Conservation (phyloP, 2,113 vertebrate species). For the Plestiodon gilberti region DNA sequence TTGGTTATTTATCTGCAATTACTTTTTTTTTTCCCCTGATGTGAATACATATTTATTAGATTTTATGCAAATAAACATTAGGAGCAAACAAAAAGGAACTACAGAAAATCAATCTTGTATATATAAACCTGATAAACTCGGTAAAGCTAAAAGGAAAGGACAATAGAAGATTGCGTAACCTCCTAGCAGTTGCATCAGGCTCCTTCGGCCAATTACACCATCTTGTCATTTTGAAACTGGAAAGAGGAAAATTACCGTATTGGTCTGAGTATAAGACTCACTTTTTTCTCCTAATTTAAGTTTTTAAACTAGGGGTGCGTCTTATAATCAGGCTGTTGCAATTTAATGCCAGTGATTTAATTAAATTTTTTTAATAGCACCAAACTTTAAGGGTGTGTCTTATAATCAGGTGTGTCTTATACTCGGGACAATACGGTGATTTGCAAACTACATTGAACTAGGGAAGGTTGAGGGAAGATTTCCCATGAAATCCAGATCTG, state of each 20-base stretch:
- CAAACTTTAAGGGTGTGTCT: too few species aligned
- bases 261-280: too few species aligned
- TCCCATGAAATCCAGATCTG: accelerated
- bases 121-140: neutral
- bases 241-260: neutral
- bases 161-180: conserved; percentile 5
- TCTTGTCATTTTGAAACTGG: neutral
- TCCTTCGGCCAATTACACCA: neutral
- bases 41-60: conserved; percentile 42
- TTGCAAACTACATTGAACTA: too few species aligned
- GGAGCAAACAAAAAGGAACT: conserved; percentile 6
- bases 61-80: conserved; percentile 9
- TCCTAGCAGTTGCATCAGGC: neutral
- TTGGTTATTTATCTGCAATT: conserved; percentile 33
- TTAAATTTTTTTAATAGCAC: too few species aligned
- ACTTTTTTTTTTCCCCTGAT: conserved; percentile 19
- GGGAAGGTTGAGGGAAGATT: too few species aligned
- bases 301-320: too few species aligned
- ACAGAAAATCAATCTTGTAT: neutral
- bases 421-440: too few species aligned
- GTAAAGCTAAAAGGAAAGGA: neutral
- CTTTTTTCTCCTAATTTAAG: too few species aligned
- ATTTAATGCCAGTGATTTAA: too few species aligned
- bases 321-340: too few species aligned
- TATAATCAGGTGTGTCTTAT: too few species aligned